Conservation (phyloP, 2,113 vertebrate genomes). For the Paramormyrops kingsleyae region DNA sequence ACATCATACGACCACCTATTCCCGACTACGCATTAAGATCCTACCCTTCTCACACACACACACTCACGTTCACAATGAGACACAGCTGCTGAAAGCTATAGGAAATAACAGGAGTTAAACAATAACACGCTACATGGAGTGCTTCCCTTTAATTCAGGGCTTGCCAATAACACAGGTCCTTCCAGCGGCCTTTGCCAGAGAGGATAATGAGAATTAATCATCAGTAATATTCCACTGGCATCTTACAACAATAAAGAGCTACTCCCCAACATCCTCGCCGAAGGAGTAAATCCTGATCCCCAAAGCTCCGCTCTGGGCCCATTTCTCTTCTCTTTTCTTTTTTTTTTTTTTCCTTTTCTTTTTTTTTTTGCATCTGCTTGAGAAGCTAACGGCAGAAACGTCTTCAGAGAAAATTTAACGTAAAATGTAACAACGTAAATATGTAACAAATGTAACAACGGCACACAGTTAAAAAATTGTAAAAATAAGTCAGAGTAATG, state of each 20-base stretch:
- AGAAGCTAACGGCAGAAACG: background rate
- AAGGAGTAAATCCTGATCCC: background rate
- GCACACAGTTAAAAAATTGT: background rate
- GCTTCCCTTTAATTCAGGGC: constrained; percentile 46
- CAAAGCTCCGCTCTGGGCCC: background rate
- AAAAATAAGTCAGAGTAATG: background rate
- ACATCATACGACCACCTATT: constrained; percentile 35
- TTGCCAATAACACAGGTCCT: constrained; percentile 15
- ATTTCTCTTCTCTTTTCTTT: background rate
- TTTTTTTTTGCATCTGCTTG: background rate
- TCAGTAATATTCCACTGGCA: background rate
- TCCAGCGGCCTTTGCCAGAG: constrained; percentile 11
- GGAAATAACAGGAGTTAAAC: constrained; percentile 51
- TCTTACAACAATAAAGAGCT: background rate
- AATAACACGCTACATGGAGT: constrained; percentile 40
- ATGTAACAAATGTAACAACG: background rate
- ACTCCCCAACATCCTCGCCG: background rate
- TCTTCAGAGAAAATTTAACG: background rate
- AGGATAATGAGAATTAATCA: constrained; percentile 11
- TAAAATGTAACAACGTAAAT: background rate
- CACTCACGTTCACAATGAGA: constrained; percentile 33
- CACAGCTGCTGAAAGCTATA: constrained; percentile 39
- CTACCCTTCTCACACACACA: constrained; percentile 3
- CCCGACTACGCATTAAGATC: constrained; percentile 18
- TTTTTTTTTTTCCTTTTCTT: background rate